Conservation (phyloP, 1,140 invertebrate genomes). For the Drosophila asahinai region DNA sequence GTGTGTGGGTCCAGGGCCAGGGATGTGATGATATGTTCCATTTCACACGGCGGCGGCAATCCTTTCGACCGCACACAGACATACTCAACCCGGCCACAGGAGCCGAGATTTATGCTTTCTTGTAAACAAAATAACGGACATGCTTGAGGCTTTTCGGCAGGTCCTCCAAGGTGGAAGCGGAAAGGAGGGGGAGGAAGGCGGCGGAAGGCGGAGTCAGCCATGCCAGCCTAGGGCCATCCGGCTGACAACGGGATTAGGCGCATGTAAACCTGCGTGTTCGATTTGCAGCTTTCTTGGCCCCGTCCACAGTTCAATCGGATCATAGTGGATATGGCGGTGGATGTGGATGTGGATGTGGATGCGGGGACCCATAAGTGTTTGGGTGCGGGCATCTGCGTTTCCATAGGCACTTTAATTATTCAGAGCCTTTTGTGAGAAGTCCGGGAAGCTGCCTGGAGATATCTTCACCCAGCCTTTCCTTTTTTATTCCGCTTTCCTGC, state of each 20-base stretch:
- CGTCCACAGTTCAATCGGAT: constrained; percentile 36
- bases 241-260: constrained; percentile 72
- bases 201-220: constrained; percentile 14
- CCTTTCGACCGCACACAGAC: constrained; percentile 79
- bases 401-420: constrained; percentile 70
- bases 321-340: constrained; percentile 26
- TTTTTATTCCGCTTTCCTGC: constrained; percentile 8
- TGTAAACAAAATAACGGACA: constrained; percentile 83
- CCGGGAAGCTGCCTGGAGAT: constrained; percentile 17
- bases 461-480: not conserved
- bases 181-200: constrained; percentile 15
- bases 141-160: constrained; percentile 60
- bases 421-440: constrained; percentile 47
- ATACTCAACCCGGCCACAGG: constrained; percentile 28
- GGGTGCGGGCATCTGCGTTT: constrained; percentile 29
- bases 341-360: not conserved
- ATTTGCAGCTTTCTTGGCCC: constrained; percentile 60
- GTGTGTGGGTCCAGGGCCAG: constrained; percentile 9
- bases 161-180: constrained; percentile 19
- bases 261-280: constrained; percentile 67
- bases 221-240: constrained; percentile 30
- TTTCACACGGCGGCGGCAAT: constrained; percentile 80
- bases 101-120: constrained; percentile 81
- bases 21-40: constrained; percentile 81
- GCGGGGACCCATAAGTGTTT: constrained; percentile 18